Percentiles rank a stretch among this genome's conserved stretches.
Evolutionary conservation across 1,140 invertebrate genomes (phyloP).

Genomic region (Gyrodactylus bullatarudis): DNA sequence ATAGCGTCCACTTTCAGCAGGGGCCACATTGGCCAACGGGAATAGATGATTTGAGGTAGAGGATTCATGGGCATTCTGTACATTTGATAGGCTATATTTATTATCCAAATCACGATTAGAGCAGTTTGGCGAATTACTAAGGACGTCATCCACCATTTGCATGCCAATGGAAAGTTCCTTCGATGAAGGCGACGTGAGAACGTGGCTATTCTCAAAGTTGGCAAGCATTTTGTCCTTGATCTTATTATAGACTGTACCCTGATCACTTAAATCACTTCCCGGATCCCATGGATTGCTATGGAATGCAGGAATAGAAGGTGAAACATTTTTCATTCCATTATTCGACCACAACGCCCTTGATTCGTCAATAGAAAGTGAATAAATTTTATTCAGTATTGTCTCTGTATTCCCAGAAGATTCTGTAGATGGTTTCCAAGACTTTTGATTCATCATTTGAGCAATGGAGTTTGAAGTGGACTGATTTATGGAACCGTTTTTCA

Average conservation of each 20-base stretch:
- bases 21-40: neutral
- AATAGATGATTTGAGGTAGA: too few species aligned
- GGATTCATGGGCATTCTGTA: too few species aligned
- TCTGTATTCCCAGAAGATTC: neutral
- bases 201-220: neutral
- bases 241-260: neutral
- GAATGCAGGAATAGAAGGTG: neutral
- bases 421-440: neutral
- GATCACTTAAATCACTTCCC: neutral
- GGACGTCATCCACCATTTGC: neutral
- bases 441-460: neutral
- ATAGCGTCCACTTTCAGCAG: neutral
- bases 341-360: neutral
- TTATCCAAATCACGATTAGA: neutral
- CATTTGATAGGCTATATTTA: too few species aligned
- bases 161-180: neutral
- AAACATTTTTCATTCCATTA: neutral
- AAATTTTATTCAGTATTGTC: neutral
- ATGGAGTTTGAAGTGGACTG: neutral
- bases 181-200: neutral
- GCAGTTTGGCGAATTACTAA: neutral
- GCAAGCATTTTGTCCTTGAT: neutral
- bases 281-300: neutral
- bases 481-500: neutral
- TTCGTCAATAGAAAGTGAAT: neutral